Percentiles rank a stretch among this genome's conserved stretches.
Evolutionary conservation across 2,797 vertebrate genomes (phyloP).

Genomic region (Crenuchus spilurus): DNA sequence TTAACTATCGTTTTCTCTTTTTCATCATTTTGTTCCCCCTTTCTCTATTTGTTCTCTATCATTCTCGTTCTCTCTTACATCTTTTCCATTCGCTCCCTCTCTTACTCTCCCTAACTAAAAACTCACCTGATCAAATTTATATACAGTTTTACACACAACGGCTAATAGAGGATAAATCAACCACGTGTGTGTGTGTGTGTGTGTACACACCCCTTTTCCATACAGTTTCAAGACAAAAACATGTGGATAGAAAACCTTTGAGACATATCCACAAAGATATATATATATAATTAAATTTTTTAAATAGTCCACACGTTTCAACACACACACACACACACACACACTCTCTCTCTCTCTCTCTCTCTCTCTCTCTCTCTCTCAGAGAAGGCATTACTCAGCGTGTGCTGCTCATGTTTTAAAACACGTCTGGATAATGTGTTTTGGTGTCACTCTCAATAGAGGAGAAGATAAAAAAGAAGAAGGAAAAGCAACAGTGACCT

Average conservation of each 20-base stretch:
- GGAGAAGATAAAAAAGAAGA: background rate
- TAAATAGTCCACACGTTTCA: no score
- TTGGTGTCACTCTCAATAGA: conserved; percentile 55
- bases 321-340: conserved; percentile 5
- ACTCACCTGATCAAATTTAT: conserved; percentile 77
- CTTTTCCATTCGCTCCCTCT: conserved; percentile 25
- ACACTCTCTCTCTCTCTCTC: no score
- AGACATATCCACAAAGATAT: no score
- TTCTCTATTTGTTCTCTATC: background rate
- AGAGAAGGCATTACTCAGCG: conserved; percentile 2
- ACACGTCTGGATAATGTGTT: conserved; percentile 36
- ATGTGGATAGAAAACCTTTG: no score
- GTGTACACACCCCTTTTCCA: conserved; percentile 9
- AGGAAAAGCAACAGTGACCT: background rate
- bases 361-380: background rate
- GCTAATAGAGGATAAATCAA: conserved; percentile 52
- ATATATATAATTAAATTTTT: no score
- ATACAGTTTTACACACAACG: conserved; percentile 69
- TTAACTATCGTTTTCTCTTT: background rate
- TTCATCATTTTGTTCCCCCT: background rate
- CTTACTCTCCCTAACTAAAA: conserved; percentile 72
- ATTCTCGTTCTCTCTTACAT: conserved; percentile 50
- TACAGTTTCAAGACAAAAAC: no score
- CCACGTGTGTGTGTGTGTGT: conserved; percentile 10
- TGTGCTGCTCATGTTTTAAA: background rate